phyloP scores from a whole-genome alignment of 1,140 invertebrate species.

The Lepidurus packardi region DNA sequence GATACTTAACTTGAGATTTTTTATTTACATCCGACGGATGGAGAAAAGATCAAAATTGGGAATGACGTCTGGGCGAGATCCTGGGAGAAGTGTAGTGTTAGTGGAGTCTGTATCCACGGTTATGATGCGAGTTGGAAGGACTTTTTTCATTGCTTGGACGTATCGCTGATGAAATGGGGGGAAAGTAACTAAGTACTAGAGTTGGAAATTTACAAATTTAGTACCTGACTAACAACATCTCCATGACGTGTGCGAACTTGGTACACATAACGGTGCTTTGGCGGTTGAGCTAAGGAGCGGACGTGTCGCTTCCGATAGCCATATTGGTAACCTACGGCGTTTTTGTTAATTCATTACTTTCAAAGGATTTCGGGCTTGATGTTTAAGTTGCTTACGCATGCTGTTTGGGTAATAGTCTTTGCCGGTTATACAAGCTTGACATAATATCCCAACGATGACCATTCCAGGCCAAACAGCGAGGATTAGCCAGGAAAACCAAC shows the following conservation, averaged over 20 bases:
- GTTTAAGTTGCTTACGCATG: background rate
- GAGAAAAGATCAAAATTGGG: background rate
- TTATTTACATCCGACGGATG: conserved; percentile 16
- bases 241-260: conserved; percentile 80
- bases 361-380: background rate
- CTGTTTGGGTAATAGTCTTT: conserved; percentile 56
- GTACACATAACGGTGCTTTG: conserved; percentile 79
- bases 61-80: background rate
- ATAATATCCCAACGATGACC: conserved; percentile 58
- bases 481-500: conserved; percentile 70
- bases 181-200: conserved; percentile 15
- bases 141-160: conserved; percentile 58
- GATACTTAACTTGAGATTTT: too few relatives aligned
- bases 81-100: background rate
- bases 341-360: background rate
- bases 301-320: conserved; percentile 48
- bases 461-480: conserved; percentile 66
- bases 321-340: background rate
- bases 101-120: background rate
- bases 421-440: conserved; percentile 64
- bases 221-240: conserved; percentile 76
- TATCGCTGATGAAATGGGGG: conserved; percentile 57
- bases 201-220: background rate
- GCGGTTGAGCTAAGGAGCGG: conserved; percentile 65
- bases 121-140: conserved; percentile 18